phyloP scores from a whole-genome alignment of 2,888 invertebrate genomes.

The Ptilodon capucinus region DNA sequence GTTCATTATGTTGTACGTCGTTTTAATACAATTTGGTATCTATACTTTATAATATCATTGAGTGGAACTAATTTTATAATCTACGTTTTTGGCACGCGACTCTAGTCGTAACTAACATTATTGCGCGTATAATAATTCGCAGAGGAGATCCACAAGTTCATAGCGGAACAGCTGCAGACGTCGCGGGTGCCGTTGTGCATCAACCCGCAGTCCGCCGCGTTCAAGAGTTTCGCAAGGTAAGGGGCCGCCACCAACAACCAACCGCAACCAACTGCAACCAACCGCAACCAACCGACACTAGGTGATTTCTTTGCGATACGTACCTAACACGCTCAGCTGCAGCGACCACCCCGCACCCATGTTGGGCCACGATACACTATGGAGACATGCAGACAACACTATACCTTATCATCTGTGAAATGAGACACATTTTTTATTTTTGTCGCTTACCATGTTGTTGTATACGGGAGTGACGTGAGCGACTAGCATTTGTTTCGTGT shows the following conservation, averaged over 20 bases:
- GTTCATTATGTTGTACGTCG: too few relatives aligned
- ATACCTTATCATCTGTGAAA: neutral
- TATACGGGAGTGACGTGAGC: neutral
- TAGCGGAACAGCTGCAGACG: constrained; percentile 97
- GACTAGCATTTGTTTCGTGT: neutral
- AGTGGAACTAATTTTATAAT: too few relatives aligned
- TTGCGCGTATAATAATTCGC: constrained; percentile 46
- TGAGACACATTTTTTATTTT: neutral
- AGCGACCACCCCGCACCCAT: constrained; percentile 77
- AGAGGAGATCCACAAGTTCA: constrained; percentile 99
- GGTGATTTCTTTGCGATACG: constrained; percentile 82
- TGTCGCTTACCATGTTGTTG: neutral
- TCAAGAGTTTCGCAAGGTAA: constrained; percentile 99
- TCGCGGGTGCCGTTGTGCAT: constrained; percentile 99
- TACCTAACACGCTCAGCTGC: constrained; percentile 55
- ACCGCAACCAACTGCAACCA: constrained; percentile 65
- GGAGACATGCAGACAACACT: constrained; percentile 54
- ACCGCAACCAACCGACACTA: constrained; percentile 79
- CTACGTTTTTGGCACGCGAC: too few relatives aligned
- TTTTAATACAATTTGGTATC: too few relatives aligned
- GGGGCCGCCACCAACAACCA: constrained; percentile 71
- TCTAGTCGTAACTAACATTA: neutral
- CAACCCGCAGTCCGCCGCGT: constrained; percentile 99
- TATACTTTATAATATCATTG: too few relatives aligned
- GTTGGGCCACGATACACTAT: constrained; percentile 51